Evolutionary conservation across 64 coral and sea anemone genomes (phyloP).

Genomic region (Pachyseris speciosa): DNA sequence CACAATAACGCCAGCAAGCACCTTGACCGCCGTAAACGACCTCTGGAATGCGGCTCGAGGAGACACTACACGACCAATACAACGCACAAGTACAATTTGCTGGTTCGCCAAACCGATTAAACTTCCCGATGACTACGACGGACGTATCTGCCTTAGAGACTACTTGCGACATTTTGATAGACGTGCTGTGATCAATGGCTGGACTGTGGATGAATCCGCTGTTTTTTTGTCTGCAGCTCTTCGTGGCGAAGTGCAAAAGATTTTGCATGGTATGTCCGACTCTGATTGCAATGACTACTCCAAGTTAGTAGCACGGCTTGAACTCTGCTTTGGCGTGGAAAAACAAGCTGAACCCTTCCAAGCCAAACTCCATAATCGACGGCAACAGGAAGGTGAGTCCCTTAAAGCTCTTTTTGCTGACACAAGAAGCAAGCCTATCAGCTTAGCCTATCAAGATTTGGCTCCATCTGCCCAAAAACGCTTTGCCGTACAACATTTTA

Average conservation of each 20-base stretch:
- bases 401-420: conserved; percentile 27
- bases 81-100: too few species aligned
- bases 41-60: too few species aligned
- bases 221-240: conserved; percentile 12
- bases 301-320: conserved; percentile 23
- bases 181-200: conserved; percentile 8
- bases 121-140: conserved; percentile 13
- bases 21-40: too few species aligned
- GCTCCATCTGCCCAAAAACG: too few species aligned
- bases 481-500: too few species aligned
- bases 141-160: neutral
- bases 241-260: neutral
- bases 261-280: conserved; percentile 2
- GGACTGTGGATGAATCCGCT: conserved; percentile 2
- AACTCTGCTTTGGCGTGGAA: conserved; percentile 23
- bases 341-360: conserved; percentile 47
- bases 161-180: conserved; percentile 30
- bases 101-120: conserved; percentile 28
- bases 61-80: too few species aligned
- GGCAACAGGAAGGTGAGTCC: conserved; percentile 26
- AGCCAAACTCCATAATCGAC: conserved; percentile 23
- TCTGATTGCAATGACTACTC: conserved; percentile 1
- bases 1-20: too few species aligned
- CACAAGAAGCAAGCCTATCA: too few species aligned
- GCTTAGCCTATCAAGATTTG: too few species aligned